phyloP scores from a whole-genome alignment of 2,113 vertebrate species.

The Chitala chitala region DNA sequence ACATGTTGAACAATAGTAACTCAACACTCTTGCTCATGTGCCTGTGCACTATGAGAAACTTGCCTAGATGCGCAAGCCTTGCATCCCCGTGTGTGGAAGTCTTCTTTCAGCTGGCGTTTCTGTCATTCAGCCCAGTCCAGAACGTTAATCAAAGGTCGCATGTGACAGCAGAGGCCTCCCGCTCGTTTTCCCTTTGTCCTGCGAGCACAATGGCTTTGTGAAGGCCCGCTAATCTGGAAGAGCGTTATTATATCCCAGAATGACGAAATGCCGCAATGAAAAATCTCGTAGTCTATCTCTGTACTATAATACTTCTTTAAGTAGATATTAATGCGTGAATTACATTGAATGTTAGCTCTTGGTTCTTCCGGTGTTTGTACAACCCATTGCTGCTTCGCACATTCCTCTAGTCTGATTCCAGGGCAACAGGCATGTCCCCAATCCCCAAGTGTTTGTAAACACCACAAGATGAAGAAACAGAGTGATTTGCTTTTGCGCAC shows the following conservation, averaged over 20 bases:
- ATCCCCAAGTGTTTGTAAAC: conserved; percentile 2
- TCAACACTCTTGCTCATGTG: no score
- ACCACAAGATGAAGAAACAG: conserved; percentile 11
- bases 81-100: conserved; percentile 28
- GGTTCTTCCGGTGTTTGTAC: neutral
- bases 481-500: neutral
- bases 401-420: neutral
- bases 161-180: conserved; percentile 61
- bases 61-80: conserved; percentile 13
- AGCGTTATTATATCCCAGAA: conserved; percentile 47
- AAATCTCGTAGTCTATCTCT: neutral
- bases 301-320: neutral
- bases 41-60: no score
- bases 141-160: conserved; percentile 66
- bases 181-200: conserved; percentile 65
- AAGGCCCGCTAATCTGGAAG: conserved; percentile 57
- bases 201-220: conserved; percentile 57
- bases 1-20: no score
- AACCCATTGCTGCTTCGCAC: neutral
- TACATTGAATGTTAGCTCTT: neutral
- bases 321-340: neutral
- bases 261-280: conserved; percentile 37
- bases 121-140: conserved; percentile 56
- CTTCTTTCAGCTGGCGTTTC: conserved; percentile 42
- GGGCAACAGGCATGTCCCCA: neutral